Evolutionary conservation across 2,888 invertebrate genomes (phyloP).

Genomic region (Limnephilus auricula): DNA sequence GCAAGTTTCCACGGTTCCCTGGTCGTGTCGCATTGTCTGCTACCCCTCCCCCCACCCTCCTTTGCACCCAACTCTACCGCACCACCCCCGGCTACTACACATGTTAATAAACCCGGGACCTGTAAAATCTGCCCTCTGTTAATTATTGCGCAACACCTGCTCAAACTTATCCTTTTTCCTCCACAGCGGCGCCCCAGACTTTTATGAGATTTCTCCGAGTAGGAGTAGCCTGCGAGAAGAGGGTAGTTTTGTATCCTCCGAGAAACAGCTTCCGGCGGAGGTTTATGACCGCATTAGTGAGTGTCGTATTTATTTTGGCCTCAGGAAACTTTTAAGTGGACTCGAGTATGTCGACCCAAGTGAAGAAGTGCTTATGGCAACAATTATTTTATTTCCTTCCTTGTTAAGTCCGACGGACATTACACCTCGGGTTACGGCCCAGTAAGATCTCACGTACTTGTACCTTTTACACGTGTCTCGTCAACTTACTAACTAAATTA

Average conservation of each 20-base stretch:
- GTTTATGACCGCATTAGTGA: constrained; percentile 42
- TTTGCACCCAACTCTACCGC: neutral
- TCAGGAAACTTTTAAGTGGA: constrained; percentile 30
- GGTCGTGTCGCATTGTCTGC: constrained; percentile 53
- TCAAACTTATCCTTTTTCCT: constrained; percentile 49
- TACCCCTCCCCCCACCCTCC: neutral
- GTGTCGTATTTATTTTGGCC: constrained; percentile 46
- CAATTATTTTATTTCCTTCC: constrained; percentile 13
- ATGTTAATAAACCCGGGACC: constrained; percentile 50
- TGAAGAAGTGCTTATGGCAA: constrained; percentile 39
- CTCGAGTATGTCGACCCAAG: constrained; percentile 2
- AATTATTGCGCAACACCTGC: constrained; percentile 56
- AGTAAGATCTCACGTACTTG: neutral
- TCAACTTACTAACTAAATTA: neutral
- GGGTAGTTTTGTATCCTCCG: constrained; percentile 28
- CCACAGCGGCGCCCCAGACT: constrained; percentile 23
- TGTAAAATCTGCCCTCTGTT: constrained; percentile 44
- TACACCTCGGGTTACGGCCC: neutral
- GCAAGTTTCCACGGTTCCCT: constrained; percentile 58
- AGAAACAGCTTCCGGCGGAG: constrained; percentile 36
- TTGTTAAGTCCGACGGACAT: neutral
- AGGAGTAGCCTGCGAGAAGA: neutral
- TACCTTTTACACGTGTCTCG: neutral
- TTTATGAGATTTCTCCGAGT: constrained; percentile 44
- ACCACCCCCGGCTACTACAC: constrained; percentile 22